These are phyloP conservation scores for Drosophila atroscutellata DNA, from an alignment of 2,888 invertebrate species.

Conservation along the genomic window DNA sequence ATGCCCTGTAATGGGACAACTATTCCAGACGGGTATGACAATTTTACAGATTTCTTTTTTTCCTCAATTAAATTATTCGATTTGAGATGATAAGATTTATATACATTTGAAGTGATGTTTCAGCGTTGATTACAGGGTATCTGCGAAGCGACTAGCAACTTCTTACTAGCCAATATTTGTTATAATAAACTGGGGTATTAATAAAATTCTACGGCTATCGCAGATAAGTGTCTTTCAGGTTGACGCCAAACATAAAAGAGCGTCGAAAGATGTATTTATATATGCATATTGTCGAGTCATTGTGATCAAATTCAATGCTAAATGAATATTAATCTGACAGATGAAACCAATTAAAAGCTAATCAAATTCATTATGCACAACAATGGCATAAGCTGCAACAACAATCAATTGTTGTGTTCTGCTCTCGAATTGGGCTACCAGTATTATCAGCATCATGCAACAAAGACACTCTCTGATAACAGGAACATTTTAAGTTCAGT, in stretches of 20 bases:
- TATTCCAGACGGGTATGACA: not conserved
- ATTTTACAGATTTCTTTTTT: not conserved
- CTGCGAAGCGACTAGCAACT: fast-evolving
- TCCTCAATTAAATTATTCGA: not conserved
- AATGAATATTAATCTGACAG: conserved; percentile 4
- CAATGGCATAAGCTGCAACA: conserved; percentile 2
- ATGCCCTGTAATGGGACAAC: conserved; percentile 4
- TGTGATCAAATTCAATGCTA: conserved; percentile 11
- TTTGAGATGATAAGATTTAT: not conserved
- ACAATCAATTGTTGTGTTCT: conserved; percentile 25
- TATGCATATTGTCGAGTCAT: conserved; percentile 17
- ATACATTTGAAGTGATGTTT: not conserved
- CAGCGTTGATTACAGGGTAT: conserved; percentile 6
- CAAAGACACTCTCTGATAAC: conserved; percentile 45
- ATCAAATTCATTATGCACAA: conserved; percentile 12
- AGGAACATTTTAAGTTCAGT: conserved; percentile 11
- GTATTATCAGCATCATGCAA: not conserved
- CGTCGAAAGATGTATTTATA: not conserved
- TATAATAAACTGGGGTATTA: conserved; percentile 21
- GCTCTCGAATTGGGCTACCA: conserved; percentile 18
- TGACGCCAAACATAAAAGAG: conserved; percentile 5
- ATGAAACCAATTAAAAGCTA: conserved; percentile 21
- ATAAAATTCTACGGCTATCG: conserved; percentile 23
- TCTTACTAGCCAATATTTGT: not conserved
- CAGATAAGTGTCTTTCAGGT: conserved; percentile 19